Conservation (phyloP, 2,113 vertebrate species). For the Ranitomeya variabilis region DNA sequence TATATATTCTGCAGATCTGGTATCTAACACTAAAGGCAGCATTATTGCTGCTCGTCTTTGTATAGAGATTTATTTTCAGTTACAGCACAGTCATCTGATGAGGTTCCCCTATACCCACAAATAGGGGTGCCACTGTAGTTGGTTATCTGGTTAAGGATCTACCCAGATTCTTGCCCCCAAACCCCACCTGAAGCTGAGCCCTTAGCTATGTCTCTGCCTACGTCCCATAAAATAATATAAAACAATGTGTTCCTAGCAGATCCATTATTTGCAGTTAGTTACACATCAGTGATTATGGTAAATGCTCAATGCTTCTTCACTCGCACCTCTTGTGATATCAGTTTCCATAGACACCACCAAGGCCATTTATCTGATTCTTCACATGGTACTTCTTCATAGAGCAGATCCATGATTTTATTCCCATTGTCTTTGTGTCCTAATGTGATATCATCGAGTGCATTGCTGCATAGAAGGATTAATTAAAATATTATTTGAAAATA, state of each 20-base stretch:
- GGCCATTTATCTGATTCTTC: background rate
- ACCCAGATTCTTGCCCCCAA: too few relatives aligned
- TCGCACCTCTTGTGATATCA: background rate
- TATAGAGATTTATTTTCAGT: too few relatives aligned
- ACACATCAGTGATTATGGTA: background rate
- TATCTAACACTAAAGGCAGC: too few relatives aligned
- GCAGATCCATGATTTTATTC: background rate
- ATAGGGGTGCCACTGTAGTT: too few relatives aligned
- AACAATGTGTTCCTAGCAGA: background rate
- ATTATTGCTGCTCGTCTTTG: too few relatives aligned
- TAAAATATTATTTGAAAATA: constrained; percentile 22
- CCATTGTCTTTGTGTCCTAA: constrained; percentile 21
- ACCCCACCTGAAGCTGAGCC: too few relatives aligned
- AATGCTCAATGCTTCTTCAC: background rate
- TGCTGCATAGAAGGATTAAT: constrained; percentile 24
- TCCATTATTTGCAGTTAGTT: background rate
- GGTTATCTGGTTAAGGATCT: too few relatives aligned
- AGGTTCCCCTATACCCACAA: too few relatives aligned
- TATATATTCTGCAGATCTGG: too few relatives aligned
- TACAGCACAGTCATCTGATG: too few relatives aligned
- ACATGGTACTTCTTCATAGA: background rate
- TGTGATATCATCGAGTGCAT: background rate
- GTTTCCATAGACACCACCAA: constrained; percentile 19
- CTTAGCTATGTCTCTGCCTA: too few relatives aligned
- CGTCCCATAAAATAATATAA: background rate